Evolutionary conservation across 2,797 vertebrate species (phyloP).

Genomic region (Pipistrellus kuhlii): DNA sequence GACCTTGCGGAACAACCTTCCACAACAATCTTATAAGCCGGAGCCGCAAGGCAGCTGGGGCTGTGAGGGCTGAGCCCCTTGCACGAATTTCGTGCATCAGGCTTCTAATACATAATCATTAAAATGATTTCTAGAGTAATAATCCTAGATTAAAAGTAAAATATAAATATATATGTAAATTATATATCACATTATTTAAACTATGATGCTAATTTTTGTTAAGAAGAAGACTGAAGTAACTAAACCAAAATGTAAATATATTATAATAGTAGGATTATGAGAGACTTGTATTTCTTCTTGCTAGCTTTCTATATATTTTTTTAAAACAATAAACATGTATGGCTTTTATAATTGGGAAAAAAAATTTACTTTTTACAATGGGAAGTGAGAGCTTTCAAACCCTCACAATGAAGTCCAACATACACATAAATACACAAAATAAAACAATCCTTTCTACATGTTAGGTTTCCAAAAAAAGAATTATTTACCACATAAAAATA

Average conservation of each 20-base stretch:
- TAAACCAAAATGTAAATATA: not conserved
- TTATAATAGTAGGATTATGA: not conserved
- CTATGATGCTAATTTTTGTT: not conserved
- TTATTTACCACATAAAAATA: not conserved
- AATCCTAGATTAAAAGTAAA: not conserved
- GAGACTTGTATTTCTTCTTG: not conserved
- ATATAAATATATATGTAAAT: not conserved
- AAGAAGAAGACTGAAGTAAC: not conserved
- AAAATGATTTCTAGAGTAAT: constrained; percentile 32
- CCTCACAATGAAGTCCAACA: not conserved
- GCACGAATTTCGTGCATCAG: too few species aligned
- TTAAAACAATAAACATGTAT: not conserved
- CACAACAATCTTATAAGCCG: too few species aligned
- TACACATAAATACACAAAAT: not conserved
- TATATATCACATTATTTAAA: not conserved
- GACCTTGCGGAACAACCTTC: too few species aligned
- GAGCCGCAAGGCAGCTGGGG: too few species aligned
- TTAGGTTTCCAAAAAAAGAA: not conserved
- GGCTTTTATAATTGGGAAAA: not conserved
- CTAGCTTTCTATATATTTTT: not conserved
- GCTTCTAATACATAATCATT: not conserved
- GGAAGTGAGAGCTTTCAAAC: not conserved
- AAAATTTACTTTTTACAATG: not conserved
- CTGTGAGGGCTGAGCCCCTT: too few species aligned
- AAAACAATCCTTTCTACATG: constrained; percentile 1